Percentiles rank a stretch among this genome's conserved stretches.
phyloP scores from a whole-genome alignment of 2,797 vertebrate species.

The Chromis chromis region DNA sequence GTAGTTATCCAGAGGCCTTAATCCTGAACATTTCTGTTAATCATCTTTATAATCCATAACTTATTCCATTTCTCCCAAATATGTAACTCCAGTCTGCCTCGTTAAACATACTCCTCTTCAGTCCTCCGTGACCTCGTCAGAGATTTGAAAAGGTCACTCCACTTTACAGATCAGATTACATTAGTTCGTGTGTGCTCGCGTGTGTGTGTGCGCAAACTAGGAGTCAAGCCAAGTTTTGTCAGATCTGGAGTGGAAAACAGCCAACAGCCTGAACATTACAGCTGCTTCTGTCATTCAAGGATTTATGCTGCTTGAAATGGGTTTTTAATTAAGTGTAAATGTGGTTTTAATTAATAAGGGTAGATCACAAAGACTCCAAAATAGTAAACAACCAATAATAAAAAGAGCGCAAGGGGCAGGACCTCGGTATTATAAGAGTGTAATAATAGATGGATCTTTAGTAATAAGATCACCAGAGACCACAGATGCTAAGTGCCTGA shows the following conservation, averaged over 20 bases:
- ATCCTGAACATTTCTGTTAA: constrained; percentile 46
- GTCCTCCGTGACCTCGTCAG: constrained; percentile 20
- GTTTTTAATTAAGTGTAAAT: not conserved
- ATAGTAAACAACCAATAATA: not conserved
- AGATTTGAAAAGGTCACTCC: constrained; percentile 42
- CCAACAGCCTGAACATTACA: not conserved
- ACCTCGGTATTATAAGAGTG: not conserved
- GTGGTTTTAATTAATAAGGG: not conserved
- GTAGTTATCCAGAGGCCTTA: constrained; percentile 13
- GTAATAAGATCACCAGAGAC: not conserved
- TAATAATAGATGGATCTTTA: not conserved
- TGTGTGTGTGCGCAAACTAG: constrained; percentile 7
- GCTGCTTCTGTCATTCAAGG: not conserved
- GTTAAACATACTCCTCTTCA: constrained; percentile 5
- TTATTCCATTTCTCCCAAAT: constrained; percentile 15
- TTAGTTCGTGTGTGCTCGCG: not conserved
- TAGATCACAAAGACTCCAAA: too few relatives aligned
- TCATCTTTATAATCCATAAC: constrained; percentile 43
- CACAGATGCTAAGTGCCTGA: not conserved
- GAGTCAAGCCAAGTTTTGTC: constrained; percentile 35
- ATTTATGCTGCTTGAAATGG: not conserved
- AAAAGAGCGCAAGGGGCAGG: not conserved
- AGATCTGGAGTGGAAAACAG: constrained; percentile 32
- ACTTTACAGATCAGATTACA: constrained; percentile 48
- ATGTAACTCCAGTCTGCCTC: constrained; percentile 4